Conservation (phyloP, 2,888 invertebrate genomes). For the Cantharis flavilabris region DNA sequence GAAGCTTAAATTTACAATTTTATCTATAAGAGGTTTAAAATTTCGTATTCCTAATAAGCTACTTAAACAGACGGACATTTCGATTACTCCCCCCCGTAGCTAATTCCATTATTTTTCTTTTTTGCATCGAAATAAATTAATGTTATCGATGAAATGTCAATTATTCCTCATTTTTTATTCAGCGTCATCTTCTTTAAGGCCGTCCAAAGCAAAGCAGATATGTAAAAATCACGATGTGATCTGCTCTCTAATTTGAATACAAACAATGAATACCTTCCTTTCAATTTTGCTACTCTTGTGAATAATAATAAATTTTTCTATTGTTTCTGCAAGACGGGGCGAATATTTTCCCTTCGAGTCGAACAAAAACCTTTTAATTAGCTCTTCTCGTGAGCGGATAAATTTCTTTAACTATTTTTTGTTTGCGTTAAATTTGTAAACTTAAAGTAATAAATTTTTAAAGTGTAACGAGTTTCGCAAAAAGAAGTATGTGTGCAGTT, state of each 20-base stretch:
- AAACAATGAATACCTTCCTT: not conserved
- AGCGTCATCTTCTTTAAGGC: not conserved
- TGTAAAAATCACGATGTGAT: not conserved
- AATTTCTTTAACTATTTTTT: not conserved
- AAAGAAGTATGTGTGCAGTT: not conserved
- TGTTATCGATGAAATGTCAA: not conserved
- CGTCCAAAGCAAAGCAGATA: not conserved
- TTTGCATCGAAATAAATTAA: not conserved
- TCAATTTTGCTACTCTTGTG: not conserved
- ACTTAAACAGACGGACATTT: not conserved
- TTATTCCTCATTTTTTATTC: not conserved
- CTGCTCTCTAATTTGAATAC: not conserved
- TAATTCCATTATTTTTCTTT: not conserved
- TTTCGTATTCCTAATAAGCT: not conserved
- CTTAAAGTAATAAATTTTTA: not conserved
- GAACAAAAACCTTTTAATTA: not conserved
- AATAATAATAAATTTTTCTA: conserved; percentile 9
- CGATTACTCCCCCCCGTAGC: not conserved
- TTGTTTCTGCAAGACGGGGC: not conserved
- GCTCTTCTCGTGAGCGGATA: not conserved
- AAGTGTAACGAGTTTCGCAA: not conserved
- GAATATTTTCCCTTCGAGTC: not conserved
- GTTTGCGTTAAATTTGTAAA: not conserved
- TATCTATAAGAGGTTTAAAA: not conserved
- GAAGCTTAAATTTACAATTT: not conserved